These are phyloP conservation scores for Rhinogobio ventralis DNA, from an alignment of 2,797 vertebrate genomes.

Conservation along the genomic window DNA sequence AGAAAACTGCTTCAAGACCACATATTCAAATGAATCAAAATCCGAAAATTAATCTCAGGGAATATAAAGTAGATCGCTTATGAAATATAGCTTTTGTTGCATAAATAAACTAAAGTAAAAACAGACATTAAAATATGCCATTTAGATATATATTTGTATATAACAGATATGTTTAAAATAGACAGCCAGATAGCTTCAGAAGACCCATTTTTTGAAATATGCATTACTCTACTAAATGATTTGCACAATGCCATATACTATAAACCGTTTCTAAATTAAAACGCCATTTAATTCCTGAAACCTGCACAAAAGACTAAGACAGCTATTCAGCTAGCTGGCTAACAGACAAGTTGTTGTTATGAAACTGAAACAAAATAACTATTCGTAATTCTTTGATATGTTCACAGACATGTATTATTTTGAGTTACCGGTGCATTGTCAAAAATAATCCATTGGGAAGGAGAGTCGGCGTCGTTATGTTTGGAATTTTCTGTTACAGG, in stretches of 20 bases:
- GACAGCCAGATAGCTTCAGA: background rate
- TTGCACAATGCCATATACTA: background rate
- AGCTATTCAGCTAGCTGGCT: conserved; percentile 25
- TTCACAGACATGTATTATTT: background rate
- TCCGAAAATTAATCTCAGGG: background rate
- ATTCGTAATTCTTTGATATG: background rate
- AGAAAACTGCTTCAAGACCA: background rate
- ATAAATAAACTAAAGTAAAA: background rate
- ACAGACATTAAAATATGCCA: too few relatives aligned
- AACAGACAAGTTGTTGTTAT: conserved; percentile 2
- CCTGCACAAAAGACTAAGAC: background rate
- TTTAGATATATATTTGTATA: background rate
- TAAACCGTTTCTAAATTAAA: background rate
- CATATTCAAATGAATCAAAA: background rate
- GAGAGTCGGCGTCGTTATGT: conserved; percentile 20
- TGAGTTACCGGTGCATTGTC: conserved; percentile 54
- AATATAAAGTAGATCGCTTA: background rate
- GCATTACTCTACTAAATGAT: background rate
- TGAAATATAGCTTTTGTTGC: background rate
- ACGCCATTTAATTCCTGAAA: background rate
- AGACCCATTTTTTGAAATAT: background rate
- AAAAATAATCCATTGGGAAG: conserved; percentile 36
- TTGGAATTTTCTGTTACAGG: conserved; percentile 29
- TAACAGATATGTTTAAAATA: background rate
- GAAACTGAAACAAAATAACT: background rate